These are phyloP conservation scores for Automeris io DNA, from an alignment of 2,888 invertebrate species.

Conservation along the genomic window DNA sequence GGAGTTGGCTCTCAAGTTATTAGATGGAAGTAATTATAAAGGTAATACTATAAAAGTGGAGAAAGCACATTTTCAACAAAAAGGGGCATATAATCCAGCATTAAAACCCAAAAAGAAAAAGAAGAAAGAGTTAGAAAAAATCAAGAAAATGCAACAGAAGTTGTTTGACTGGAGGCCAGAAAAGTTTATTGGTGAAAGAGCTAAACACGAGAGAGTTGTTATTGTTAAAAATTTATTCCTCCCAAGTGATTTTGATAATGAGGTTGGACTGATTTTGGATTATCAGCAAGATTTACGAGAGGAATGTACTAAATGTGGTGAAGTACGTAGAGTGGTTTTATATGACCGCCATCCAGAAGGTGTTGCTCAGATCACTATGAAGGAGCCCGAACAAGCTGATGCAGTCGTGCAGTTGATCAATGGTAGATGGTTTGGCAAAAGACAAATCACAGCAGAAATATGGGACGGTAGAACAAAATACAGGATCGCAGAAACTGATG, in stretches of 20 bases:
- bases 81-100: slow-evolving; percentile 94
- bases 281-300: slow-evolving; percentile 93
- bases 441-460: slow-evolving; percentile 89
- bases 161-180: slow-evolving; percentile 98
- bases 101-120: slow-evolving; percentile 93
- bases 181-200: slow-evolving; percentile 88
- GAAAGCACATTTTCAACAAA: slow-evolving; percentile 94
- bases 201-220: slow-evolving; percentile 93
- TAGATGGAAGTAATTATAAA: slow-evolving; percentile 91
- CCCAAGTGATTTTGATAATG: slow-evolving; percentile 91
- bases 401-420: slow-evolving; percentile 91
- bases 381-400: slow-evolving; percentile 93
- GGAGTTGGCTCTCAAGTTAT: slow-evolving; percentile 90
- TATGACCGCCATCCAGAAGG: slow-evolving; percentile 97
- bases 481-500: slow-evolving; percentile 93
- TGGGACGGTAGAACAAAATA: slow-evolving; percentile 98
- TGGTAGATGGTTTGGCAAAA: slow-evolving; percentile 92
- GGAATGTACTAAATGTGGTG: slow-evolving; percentile 94
- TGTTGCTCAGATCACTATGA: slow-evolving; percentile 93
- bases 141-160: slow-evolving; percentile 95
- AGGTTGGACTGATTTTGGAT: slow-evolving; percentile 92
- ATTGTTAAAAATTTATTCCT: slow-evolving; percentile 96
- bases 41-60: slow-evolving; percentile 92
- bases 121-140: slow-evolving; percentile 92
- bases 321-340: slow-evolving; percentile 92